phyloP scores from a whole-genome alignment of 1,140 invertebrate species.

The Drosophila burlai region DNA sequence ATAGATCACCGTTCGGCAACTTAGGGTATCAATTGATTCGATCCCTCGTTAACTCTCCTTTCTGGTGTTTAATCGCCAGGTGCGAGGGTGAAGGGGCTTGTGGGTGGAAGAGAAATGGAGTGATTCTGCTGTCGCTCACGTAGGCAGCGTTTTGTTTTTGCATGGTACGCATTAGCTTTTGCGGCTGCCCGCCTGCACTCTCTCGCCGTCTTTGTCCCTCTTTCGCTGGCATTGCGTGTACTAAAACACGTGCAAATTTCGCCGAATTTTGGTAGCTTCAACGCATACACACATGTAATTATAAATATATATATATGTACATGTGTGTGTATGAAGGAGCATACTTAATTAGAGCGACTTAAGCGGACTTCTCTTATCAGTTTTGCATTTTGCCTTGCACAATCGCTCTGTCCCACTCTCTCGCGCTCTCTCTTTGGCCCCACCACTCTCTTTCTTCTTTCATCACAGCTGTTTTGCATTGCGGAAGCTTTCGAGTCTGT shows the following conservation, averaged over 20 bases:
- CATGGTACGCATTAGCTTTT: constrained; percentile 7
- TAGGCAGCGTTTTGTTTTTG: constrained; percentile 71
- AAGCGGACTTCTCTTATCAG: constrained; percentile 46
- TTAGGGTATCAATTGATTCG: constrained; percentile 23
- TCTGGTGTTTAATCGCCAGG: constrained; percentile 11
- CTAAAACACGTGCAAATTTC: constrained; percentile 67
- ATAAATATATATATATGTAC: background rate
- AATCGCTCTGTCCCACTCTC: constrained; percentile 12
- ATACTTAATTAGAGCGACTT: constrained; percentile 29
- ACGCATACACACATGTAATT: constrained; percentile 7
- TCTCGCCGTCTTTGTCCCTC: constrained; percentile 4
- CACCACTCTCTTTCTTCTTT: constrained; percentile 1
- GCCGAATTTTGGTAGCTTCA: constrained; percentile 33
- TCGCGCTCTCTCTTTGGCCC: constrained; percentile 1
- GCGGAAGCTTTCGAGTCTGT: constrained; percentile 70
- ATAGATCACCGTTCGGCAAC: background rate
- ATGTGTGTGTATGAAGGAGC: background rate
- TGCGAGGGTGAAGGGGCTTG: background rate
- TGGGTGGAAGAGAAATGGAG: constrained; percentile 19
- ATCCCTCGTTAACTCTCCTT: background rate
- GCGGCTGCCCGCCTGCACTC: constrained; percentile 13
- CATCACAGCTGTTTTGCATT: constrained; percentile 62
- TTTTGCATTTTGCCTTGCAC: constrained; percentile 58
- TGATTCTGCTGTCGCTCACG: constrained; percentile 55
- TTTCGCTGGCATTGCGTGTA: constrained; percentile 19